These are phyloP conservation scores for Columbina picui DNA, from an alignment of 2,113 vertebrate genomes.

Conservation along the genomic window DNA sequence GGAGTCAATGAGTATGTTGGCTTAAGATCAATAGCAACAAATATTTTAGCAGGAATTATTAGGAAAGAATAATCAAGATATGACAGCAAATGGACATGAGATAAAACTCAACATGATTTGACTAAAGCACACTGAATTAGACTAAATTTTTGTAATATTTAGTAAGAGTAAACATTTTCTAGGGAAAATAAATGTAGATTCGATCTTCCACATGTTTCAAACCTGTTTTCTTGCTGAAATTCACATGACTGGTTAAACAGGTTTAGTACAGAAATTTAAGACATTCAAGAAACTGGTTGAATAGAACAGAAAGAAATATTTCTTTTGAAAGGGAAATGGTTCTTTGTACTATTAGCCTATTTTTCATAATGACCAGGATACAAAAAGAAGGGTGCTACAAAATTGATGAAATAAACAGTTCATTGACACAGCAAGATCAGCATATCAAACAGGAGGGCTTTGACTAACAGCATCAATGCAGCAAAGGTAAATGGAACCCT, in stretches of 20 bases:
- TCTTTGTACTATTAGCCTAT: neutral
- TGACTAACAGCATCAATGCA: neutral
- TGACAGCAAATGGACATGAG: neutral
- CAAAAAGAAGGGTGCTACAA: neutral
- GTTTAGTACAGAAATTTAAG: neutral
- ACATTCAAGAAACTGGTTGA: neutral
- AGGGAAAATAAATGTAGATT: neutral
- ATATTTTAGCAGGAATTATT: neutral
- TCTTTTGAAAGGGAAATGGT: neutral
- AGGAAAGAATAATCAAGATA: neutral
- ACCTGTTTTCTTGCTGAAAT: neutral
- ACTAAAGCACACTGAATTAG: neutral
- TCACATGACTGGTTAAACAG: neutral
- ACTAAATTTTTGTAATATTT: neutral
- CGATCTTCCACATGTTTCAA: neutral
- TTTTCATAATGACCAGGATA: neutral
- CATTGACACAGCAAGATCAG: neutral
- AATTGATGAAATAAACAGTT: neutral
- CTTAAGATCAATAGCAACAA: neutral
- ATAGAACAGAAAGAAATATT: neutral
- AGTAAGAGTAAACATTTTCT: neutral
- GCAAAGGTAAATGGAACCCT: neutral
- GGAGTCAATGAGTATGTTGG: neutral
- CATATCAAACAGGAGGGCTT: neutral
- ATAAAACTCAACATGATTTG: neutral